Percentiles rank a stretch among this genome's conserved stretches.
Evolutionary conservation across 2,888 invertebrate genomes (phyloP).

Genomic region (Aromia moschata): DNA sequence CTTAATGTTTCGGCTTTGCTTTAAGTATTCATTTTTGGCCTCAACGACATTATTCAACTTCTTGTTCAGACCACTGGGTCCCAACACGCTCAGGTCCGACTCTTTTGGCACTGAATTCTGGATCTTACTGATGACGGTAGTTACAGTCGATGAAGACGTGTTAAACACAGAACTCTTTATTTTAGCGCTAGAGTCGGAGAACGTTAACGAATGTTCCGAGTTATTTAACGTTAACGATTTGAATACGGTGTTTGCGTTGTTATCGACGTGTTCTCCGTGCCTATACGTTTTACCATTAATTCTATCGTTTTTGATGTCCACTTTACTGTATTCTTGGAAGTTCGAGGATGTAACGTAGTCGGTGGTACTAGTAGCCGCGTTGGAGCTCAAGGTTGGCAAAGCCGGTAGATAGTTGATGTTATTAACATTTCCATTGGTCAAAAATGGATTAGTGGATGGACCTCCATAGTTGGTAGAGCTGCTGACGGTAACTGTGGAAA

Average conservation of each 20-base stretch:
- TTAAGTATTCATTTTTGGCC: conserved; percentile 31
- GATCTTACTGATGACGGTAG: conserved; percentile 37
- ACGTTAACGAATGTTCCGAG: conserved; percentile 40
- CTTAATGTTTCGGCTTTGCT: conserved; percentile 33
- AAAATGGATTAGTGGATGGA: conserved; percentile 8
- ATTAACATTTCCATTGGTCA: conserved; percentile 2
- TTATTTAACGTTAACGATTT: conserved; percentile 44
- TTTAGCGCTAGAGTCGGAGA: conserved; percentile 34
- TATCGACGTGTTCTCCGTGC: conserved; percentile 60
- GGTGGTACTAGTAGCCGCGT: conserved; percentile 22
- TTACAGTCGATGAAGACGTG: conserved; percentile 31
- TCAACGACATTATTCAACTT: conserved; percentile 24
- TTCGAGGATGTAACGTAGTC: conserved; percentile 32
- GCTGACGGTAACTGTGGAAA: conserved; percentile 34
- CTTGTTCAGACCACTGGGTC: conserved; percentile 39
- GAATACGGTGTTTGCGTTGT: conserved; percentile 61
- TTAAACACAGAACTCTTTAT: conserved; percentile 40
- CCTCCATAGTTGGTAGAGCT: conserved; percentile 8
- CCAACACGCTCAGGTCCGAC: conserved; percentile 36
- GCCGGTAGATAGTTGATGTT: conserved; percentile 13
- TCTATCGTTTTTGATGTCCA: conserved; percentile 45
- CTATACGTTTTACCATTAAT: conserved; percentile 54
- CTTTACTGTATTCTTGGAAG: conserved; percentile 47
- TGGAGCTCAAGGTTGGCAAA: conserved; percentile 25
- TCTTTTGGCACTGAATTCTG: conserved; percentile 41